phyloP scores from a whole-genome alignment of 2,888 invertebrate genomes.

The Leptopilina drosophilae region DNA sequence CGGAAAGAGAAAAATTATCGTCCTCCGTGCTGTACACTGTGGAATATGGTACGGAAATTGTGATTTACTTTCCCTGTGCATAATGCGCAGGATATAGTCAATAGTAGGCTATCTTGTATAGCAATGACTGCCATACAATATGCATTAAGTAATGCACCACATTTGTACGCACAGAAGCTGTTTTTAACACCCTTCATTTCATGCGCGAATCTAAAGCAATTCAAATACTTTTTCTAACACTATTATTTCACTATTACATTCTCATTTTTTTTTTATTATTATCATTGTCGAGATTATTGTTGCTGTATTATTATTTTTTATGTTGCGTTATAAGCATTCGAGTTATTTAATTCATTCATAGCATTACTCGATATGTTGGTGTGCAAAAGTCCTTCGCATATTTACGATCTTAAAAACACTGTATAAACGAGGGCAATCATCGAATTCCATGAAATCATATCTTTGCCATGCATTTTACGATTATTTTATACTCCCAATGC shows the following conservation, averaged over 20 bases:
- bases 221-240: slow-evolving; percentile 3
- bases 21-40: slow-evolving; percentile 56
- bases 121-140: slow-evolving; percentile 47
- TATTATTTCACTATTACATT: not conserved
- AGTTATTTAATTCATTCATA: not conserved
- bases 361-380: not conserved
- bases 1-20: slow-evolving; percentile 67
- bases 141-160: slow-evolving; percentile 46
- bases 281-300: too few species aligned
- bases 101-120: slow-evolving; percentile 45
- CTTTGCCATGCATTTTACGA: slow-evolving; percentile 11
- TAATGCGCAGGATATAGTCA: slow-evolving; percentile 60
- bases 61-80: slow-evolving; percentile 73
- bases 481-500: slow-evolving; percentile 5
- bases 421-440: slow-evolving; percentile 7
- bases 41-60: slow-evolving; percentile 68
- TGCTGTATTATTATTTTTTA: not conserved
- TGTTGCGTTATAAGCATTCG: not conserved
- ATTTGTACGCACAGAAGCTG: slow-evolving; percentile 41
- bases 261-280: not conserved
- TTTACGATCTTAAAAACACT: slow-evolving; percentile 16
- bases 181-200: slow-evolving; percentile 43
- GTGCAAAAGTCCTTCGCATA: slow-evolving; percentile 25
- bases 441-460: slow-evolving; percentile 18
- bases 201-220: slow-evolving; percentile 46